phyloP scores from a whole-genome alignment of 2,888 invertebrate species.

The Crepidodera aurea region DNA sequence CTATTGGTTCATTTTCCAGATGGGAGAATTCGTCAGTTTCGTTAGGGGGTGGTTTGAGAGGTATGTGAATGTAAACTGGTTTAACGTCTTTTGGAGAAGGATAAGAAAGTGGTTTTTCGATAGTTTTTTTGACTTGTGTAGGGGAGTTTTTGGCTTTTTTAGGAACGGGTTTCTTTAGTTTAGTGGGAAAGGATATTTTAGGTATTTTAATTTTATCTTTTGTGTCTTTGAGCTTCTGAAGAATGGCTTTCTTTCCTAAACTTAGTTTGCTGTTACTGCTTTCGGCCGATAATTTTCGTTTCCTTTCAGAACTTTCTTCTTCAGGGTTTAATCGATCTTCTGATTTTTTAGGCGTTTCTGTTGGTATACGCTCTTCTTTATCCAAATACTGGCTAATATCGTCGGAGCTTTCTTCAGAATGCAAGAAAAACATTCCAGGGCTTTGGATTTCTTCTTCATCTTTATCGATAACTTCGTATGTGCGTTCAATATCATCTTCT shows the following conservation, averaged over 20 bases:
- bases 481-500: slow-evolving; percentile 17
- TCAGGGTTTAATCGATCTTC: slow-evolving; percentile 3
- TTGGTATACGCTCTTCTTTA: slow-evolving; percentile 51
- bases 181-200: slow-evolving; percentile 45
- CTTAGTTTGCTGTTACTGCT: slow-evolving; percentile 48
- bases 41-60: slow-evolving; percentile 58
- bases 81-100: slow-evolving; percentile 40
- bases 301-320: slow-evolving; percentile 6
- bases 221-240: slow-evolving; percentile 53
- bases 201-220: slow-evolving; percentile 56
- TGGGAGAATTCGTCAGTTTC: slow-evolving; percentile 59
- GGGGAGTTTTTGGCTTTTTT: slow-evolving; percentile 44
- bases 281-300: slow-evolving; percentile 25
- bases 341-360: slow-evolving; percentile 41
- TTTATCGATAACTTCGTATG: slow-evolving; percentile 26
- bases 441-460: slow-evolving; percentile 37
- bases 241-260: slow-evolving; percentile 47
- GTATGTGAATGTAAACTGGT: slow-evolving; percentile 59
- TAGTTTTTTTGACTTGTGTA: slow-evolving; percentile 46
- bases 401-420: slow-evolving; percentile 58
- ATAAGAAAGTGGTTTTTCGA: slow-evolving; percentile 25
- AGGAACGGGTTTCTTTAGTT: slow-evolving; percentile 46
- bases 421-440: slow-evolving; percentile 42
- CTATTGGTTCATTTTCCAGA: slow-evolving; percentile 52
- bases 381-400: slow-evolving; percentile 60